Evolutionary conservation across 2,888 invertebrate genomes (phyloP), one percentile per base, ranked within the genome.

Genomic region (Thereva unica): DNA sequence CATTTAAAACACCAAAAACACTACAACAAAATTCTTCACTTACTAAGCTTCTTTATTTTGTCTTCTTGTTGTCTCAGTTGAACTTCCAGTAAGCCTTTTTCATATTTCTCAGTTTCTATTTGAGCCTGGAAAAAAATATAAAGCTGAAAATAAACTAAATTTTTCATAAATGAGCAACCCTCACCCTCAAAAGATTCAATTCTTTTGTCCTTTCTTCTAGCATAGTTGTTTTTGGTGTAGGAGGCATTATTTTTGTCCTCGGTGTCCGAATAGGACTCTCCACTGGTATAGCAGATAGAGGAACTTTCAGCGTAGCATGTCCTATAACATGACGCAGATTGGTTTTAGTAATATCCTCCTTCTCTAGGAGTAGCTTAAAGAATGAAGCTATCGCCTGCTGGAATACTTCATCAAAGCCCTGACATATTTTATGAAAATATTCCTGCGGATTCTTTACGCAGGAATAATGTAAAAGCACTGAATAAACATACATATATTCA

Each of bases 401-500:
- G 2, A 73, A 69, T 3, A 12, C 40, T 23, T 75, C 74, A 1
- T 76, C 70, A 3, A 81, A 71, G n/a, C 69, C 71, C 44, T 76
- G 72, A 64, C 81, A 81, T 4, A 76, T 74, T 57, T 72, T 73
- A 59, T 80, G 81, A 49, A 79, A 79, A 56, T 72, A 71, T 41
- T 71, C 70, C 34, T 75, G 73, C 0, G 77, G 75, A 65, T 69
- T 68, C 68, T 75, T 75, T 0, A 81, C 76, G 65, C 81, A 81
- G 4, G 76, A 75, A 68, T 76, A 79, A 67, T 80, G 80, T 63
- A 81, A 69, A 0, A 81, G 68, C 4, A 81, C 66, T 0, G 80
- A 78, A 67, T 79, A 81, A 1, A 76, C 73, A 64, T 77, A 79
- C 4, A 80, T 59, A 63, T 78, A 78, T 56, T 81, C 81, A 0